Evolutionary conservation across 2,888 invertebrate species (phyloP), one percentile per base, ranked within the genome.

Genomic region (Acleris literana): DNA sequence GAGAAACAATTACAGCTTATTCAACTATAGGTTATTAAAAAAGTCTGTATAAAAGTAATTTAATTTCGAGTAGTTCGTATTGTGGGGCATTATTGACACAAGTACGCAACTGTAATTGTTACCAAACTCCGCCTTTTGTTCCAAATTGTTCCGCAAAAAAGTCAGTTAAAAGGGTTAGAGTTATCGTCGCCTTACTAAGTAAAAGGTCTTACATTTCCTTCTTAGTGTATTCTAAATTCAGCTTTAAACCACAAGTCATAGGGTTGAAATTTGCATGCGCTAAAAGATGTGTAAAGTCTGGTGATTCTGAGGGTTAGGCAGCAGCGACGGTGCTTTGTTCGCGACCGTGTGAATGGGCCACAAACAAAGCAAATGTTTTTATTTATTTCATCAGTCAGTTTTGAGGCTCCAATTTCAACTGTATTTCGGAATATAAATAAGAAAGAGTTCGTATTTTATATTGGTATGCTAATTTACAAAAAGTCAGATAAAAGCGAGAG

Each of bases 81-180:
- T 11, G 17, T 49, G 17, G 25, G 0, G 29, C 4, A 39, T 54
- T 44, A 43, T 22, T 39, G 55, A 53, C 29, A 22, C 11, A 53
- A 20, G 16, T 44, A 55, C 39, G 25, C 9, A 22, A 46, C 49
- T 49, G 56, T 57, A 57, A 57, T 57, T 57, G 44, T 25, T 11
- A 1, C 20, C n/a, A 2, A n/a, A 46, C 56, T 20, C 43, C 25
- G 22, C 51, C 56, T 46, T 57, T 57, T 57, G 56, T 57, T 57
- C 9, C 16, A n/a, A 57, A 46, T 57, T 57, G 55, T 55, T 43
- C n/a, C 13, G 46, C n/a, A 44, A 57, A 57, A 33, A 57, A 46
- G 44, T 56, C 20, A 44, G 44, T 44, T 56, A 46, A 43, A 46
- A 25, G 5, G 22, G 25, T 44, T 57, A 57, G 44, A 46, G 44